Evolutionary conservation across 2,113 vertebrate species (phyloP).

Genomic region (Rhinichthys klamathensis): DNA sequence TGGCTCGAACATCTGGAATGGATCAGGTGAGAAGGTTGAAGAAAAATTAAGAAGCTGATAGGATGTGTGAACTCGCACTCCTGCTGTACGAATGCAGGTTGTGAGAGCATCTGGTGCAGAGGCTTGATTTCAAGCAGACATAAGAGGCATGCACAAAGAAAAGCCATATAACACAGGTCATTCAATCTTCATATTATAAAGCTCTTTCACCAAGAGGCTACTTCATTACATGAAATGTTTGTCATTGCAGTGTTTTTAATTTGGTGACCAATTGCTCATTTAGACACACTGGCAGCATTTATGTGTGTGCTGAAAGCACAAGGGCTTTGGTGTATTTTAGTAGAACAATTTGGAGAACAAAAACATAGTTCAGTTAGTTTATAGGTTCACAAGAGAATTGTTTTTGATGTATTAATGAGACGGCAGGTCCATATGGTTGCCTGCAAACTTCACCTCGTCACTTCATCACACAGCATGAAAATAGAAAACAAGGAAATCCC

Average conservation of each 20-base stretch:
- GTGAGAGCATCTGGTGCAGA: conserved; percentile 54
- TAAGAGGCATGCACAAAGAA: conserved; percentile 15
- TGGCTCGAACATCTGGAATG: conserved; percentile 68
- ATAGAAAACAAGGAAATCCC: neutral
- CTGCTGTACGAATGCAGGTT: conserved; percentile 64
- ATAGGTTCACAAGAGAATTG: neutral
- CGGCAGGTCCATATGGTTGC: conserved; percentile 4
- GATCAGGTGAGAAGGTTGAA: conserved; percentile 61
- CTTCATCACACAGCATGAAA: neutral
- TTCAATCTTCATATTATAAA: neutral
- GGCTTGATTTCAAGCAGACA: conserved; percentile 24
- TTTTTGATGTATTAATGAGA: conserved; percentile 15
- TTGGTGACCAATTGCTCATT: neutral
- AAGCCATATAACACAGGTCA: neutral
- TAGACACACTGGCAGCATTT: neutral
- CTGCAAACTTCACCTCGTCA: neutral
- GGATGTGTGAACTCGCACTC: conserved; percentile 55
- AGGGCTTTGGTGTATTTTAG: neutral
- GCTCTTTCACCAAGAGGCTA: neutral
- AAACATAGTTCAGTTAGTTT: conserved; percentile 18
- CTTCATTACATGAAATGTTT: neutral
- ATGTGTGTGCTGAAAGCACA: neutral
- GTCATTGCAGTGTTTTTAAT: neutral
- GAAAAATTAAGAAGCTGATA: conserved; percentile 70
- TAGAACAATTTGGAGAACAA: conserved; percentile 18